Base-by-base conservation (phyloP, 1,140 invertebrate genomes). In the Oppia nitens region DNA sequence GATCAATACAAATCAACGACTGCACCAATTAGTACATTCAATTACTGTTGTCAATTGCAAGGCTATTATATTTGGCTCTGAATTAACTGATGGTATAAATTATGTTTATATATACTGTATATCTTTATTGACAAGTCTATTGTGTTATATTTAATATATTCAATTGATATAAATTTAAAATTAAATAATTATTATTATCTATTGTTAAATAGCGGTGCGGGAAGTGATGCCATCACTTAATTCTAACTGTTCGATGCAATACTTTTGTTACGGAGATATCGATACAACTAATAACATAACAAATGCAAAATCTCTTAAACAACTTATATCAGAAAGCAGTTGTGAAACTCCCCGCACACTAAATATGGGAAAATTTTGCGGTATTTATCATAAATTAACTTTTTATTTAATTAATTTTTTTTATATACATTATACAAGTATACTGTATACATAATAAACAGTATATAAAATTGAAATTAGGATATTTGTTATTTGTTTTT, bases 1-100 rank as follows among this genome's bases (percentile, higher is more conserved):
- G 32, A 63, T 70, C 45, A 70, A 70, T 55, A 62, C 64, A 14
- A 68, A 70, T 61, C 60, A 67, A 27, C 47, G 65, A 9, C n/a
- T 54, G 11, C 50, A 68, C 17, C 48, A 65, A 14, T 60, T 70
- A 26, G 54, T 58, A 0, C 70, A 70, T 61, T 70, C 62, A n/a
- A 57, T 70, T 1, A 66, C 67, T 17, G 60, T 63, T 14, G 64
- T 70, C 6, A 66, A 68, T 6, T 64, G 64, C 29, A 70, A 66
- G 49, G 67, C 69, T 12, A 40, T 68, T 2, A 68, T 68, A 27
- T 68, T 67, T 61, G 62, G 64, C 12, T 54, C 48, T 24, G 61
- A 62, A 56, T 45, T 67, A 40, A 17, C 51, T 17, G 73, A 78
- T 61, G 29, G 57, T 59, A 11, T 56, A 23, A 55, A 2, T 2